A percentile compares a stretch with the other conserved stretches of the same genome.
Evolutionary conservation across 2,888 invertebrate species (phyloP).

Genomic region (Lottia scabra): DNA sequence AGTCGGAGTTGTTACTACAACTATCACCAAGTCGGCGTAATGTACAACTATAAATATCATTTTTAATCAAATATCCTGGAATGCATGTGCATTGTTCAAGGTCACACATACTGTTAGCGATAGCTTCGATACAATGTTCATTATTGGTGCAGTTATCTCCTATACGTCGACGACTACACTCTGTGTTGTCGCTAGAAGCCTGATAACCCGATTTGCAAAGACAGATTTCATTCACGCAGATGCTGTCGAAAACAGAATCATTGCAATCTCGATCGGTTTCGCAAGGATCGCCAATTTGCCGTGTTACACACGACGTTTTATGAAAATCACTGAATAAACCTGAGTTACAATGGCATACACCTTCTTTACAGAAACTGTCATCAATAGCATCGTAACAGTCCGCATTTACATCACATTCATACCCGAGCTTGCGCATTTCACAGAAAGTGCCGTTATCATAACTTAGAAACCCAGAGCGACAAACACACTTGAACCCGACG

Average conservation of each 20-base stretch:
- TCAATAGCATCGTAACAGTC: not conserved
- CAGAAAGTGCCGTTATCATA: not conserved
- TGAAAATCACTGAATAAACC: not conserved
- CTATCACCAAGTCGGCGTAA: slow-evolving; percentile 13
- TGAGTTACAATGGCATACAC: not conserved
- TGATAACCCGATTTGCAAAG: slow-evolving; percentile 6
- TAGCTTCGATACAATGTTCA: not conserved
- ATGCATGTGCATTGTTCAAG: not conserved
- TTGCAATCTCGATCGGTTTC: slow-evolving; percentile 13
- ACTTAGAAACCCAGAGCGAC: not conserved
- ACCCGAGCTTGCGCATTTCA: not conserved
- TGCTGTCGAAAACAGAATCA: slow-evolving; percentile 6
- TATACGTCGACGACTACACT: not conserved
- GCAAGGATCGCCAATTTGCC: slow-evolving; percentile 22
- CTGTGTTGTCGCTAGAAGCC: not conserved
- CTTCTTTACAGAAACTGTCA: not conserved
- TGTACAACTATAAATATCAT: slow-evolving; percentile 1
- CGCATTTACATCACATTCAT: not conserved
- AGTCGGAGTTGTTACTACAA: slow-evolving; percentile 15
- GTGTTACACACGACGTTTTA: slow-evolving; percentile 12
- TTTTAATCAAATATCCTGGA: not conserved
- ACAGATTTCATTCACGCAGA: slow-evolving; percentile 3
- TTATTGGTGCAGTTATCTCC: not conserved
- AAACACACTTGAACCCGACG: not conserved
- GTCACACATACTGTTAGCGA: not conserved